phyloP scores from a whole-genome alignment of 2,888 invertebrate species.

The Sphaerophoria taeniata region DNA sequence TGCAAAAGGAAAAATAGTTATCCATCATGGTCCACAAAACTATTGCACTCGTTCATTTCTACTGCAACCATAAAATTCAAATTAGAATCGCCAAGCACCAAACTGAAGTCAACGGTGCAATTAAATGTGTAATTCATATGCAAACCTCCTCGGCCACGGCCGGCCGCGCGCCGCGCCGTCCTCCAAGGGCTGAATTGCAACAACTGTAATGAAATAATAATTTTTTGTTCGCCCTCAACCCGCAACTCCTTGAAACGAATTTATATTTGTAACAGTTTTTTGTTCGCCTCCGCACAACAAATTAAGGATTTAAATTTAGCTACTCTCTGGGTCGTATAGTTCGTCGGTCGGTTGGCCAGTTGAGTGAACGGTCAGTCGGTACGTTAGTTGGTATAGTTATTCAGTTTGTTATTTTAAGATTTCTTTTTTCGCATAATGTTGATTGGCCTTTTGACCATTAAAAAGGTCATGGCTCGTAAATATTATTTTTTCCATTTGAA shows the following conservation, averaged over 20 bases:
- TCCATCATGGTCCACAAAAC: not conserved
- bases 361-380: no score
- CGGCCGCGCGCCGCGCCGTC: no score
- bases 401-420: not conserved
- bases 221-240: not conserved
- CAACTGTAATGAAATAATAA: not conserved
- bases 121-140: slow-evolving; percentile 5
- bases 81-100: not conserved
- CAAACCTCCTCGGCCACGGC: not conserved
- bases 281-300: not conserved
- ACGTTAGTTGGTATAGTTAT: not conserved
- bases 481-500: not conserved
- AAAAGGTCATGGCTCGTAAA: slow-evolving; percentile 18
- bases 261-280: slow-evolving; percentile 14
- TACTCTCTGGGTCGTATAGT: not conserved
- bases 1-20: not conserved
- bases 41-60: not conserved
- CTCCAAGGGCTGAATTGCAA: no score
- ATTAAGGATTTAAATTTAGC: slow-evolving; percentile 8
- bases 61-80: slow-evolving; percentile 9
- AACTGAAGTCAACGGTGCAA: slow-evolving; percentile 2
- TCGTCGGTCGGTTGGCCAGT: not conserved
- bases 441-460: slow-evolving; percentile 35
- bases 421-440: slow-evolving; percentile 13
- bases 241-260: not conserved